These are phyloP conservation scores for Vicugna pacos DNA, from an alignment of 2,113 vertebrate species.

Conservation along the genomic window DNA sequence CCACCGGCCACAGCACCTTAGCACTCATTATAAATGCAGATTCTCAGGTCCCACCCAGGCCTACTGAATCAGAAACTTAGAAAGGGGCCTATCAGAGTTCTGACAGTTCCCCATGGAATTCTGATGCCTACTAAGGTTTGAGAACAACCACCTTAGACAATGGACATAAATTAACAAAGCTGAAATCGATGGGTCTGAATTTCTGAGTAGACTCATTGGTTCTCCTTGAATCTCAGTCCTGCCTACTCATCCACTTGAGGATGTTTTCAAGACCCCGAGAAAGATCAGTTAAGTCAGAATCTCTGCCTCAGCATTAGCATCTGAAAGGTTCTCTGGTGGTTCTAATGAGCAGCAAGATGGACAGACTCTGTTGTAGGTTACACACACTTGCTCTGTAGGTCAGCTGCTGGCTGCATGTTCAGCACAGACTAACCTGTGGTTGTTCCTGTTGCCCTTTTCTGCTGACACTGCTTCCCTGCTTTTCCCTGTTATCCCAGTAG, in stretches of 20 bases:
- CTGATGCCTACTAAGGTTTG: neutral
- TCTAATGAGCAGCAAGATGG: neutral
- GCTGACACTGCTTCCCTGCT: neutral
- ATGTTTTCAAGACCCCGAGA: neutral
- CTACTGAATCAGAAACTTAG: neutral
- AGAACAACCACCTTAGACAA: neutral
- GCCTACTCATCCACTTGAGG: neutral
- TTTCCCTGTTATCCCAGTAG: neutral
- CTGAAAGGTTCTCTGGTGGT: neutral
- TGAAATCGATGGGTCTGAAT: neutral
- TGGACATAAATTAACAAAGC: neutral
- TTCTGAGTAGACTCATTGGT: neutral
- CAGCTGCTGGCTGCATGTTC: neutral
- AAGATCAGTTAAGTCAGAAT: neutral
- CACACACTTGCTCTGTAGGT: neutral
- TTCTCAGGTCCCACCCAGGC: neutral
- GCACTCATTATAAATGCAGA: neutral
- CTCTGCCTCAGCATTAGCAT: neutral
- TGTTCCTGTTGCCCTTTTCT: neutral
- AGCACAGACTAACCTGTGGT: neutral
- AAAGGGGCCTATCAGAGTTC: neutral
- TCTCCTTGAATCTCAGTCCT: neutral
- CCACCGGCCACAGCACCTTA: neutral
- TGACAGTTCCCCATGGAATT: neutral
- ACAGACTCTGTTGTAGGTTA: neutral